Evolutionary conservation across 2,888 invertebrate genomes (phyloP).

Genomic region (Drosophila nigricruria): DNA sequence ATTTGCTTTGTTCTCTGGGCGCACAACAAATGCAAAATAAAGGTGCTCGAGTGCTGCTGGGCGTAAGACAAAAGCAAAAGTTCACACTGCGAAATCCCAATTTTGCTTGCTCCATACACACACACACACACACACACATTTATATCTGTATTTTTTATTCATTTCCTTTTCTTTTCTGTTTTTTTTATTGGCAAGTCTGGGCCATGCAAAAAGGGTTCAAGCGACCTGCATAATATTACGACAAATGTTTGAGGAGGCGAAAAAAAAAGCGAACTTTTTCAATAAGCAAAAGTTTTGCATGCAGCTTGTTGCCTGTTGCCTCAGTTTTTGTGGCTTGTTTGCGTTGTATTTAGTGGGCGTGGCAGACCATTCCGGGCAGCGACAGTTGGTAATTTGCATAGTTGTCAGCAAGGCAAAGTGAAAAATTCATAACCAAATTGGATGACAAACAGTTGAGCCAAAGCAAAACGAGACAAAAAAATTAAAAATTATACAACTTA

Average conservation of each 20-base stretch:
- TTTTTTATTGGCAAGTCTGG: conserved; percentile 27
- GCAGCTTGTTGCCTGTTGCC: conserved; percentile 44
- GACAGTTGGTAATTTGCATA: conserved; percentile 70
- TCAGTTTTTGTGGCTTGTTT: conserved; percentile 10
- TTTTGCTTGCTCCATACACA: conserved; percentile 7
- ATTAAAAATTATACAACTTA: conserved; percentile 16
- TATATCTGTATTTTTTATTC: conserved; percentile 13
- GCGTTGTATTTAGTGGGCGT: conserved; percentile 25
- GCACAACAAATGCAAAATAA: conserved; percentile 75
- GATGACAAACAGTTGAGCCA: conserved; percentile 29
- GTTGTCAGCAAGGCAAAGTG: conserved; percentile 47
- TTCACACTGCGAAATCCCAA: conserved; percentile 53
- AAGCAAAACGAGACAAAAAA: background rate
- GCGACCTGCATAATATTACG: conserved; percentile 78
- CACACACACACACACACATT: background rate
- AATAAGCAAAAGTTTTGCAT: conserved; percentile 74
- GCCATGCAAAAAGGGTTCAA: conserved; percentile 66
- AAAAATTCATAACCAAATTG: conserved; percentile 76
- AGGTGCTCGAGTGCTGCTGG: conserved; percentile 64
- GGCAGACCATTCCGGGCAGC: background rate
- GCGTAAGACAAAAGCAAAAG: conserved; percentile 62
- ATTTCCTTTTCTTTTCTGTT: background rate
- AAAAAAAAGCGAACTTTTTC: conserved; percentile 67
- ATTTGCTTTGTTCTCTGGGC: conserved; percentile 64
- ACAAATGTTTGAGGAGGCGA: conserved; percentile 60